Evolutionary conservation across 2,113 vertebrate genomes (phyloP).

Genomic region (Xenopus borealis): DNA sequence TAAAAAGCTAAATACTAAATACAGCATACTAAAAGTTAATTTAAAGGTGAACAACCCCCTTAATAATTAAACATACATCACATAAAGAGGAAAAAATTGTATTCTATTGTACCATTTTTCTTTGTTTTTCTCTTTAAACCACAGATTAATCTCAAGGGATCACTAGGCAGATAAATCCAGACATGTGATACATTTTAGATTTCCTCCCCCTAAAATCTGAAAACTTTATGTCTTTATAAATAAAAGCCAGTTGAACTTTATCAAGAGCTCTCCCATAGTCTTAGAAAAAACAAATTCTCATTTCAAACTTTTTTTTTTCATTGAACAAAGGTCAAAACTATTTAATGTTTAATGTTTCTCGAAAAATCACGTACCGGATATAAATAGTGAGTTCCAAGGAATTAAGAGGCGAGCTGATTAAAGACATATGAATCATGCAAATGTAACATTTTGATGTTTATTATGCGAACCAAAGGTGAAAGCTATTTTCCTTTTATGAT

Average conservation of each 20-base stretch:
- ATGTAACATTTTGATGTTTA: conserved; percentile 11
- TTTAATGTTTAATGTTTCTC: conserved; percentile 19
- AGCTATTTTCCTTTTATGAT: background rate
- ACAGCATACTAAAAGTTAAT: too few relatives aligned
- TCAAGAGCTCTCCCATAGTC: background rate
- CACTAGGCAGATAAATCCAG: background rate
- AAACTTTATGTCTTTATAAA: background rate
- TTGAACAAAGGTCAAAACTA: conserved; percentile 25
- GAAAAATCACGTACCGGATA: background rate
- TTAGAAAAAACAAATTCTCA: conserved; percentile 18
- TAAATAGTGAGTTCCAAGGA: conserved; percentile 21
- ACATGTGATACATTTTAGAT: background rate
- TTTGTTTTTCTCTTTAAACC: too few relatives aligned
- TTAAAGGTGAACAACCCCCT: too few relatives aligned
- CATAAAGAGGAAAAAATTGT: too few relatives aligned
- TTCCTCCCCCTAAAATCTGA: background rate
- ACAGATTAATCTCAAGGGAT: too few relatives aligned
- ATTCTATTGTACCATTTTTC: too few relatives aligned
- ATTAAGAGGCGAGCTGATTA: conserved; percentile 7
- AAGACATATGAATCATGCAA: conserved; percentile 1
- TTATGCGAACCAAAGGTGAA: conserved; percentile 17
- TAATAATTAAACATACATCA: too few relatives aligned
- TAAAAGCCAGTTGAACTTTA: background rate
- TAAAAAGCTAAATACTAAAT: too few relatives aligned
- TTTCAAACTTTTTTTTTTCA: conserved; percentile 18